A percentile compares a stretch with the other conserved stretches of the same genome.
These are phyloP conservation scores for Apteryx owenii DNA, from an alignment of 2,113 vertebrate species.

Conservation along the genomic window DNA sequence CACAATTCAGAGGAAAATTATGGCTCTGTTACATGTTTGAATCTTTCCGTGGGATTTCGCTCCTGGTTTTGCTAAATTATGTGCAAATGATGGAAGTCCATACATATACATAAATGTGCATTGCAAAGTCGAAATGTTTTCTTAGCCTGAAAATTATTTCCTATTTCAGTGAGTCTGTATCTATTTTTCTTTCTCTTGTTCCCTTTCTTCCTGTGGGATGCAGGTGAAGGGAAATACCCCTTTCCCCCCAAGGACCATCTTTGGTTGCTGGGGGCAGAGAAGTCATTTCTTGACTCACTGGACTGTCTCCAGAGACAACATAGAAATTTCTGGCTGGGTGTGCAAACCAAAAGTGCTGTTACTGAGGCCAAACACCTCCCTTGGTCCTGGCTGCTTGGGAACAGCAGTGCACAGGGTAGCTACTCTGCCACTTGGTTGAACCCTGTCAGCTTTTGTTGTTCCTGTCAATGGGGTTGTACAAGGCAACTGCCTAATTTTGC, in stretches of 20 bases:
- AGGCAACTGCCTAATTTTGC: neutral
- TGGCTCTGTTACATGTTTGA: slow-evolving; percentile 4
- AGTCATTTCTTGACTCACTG: neutral
- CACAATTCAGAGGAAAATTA: slow-evolving; percentile 56
- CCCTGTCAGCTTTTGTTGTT: too few species aligned
- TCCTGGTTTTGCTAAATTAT: slow-evolving; percentile 44
- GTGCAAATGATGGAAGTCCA: slow-evolving; percentile 31
- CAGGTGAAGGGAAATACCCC: neutral
- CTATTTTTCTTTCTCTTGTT: slow-evolving; percentile 41
- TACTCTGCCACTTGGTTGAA: neutral
- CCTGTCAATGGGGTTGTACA: neutral
- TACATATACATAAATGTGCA: slow-evolving; percentile 33
- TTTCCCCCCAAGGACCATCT: neutral
- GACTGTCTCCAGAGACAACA: neutral
- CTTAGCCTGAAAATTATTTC: slow-evolving; percentile 69
- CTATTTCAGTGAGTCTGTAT: slow-evolving; percentile 1
- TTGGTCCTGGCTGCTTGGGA: neutral
- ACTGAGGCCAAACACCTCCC: neutral
- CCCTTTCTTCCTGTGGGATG: neutral
- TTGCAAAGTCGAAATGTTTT: slow-evolving; percentile 58
- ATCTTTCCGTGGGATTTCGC: slow-evolving; percentile 24
- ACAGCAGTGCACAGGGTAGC: neutral
- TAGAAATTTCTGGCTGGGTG: neutral
- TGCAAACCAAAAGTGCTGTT: neutral
- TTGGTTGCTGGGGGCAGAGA: neutral